These are phyloP conservation scores for Cylloceria caligata DNA, from an alignment of 2,888 invertebrate genomes.

Conservation along the genomic window DNA sequence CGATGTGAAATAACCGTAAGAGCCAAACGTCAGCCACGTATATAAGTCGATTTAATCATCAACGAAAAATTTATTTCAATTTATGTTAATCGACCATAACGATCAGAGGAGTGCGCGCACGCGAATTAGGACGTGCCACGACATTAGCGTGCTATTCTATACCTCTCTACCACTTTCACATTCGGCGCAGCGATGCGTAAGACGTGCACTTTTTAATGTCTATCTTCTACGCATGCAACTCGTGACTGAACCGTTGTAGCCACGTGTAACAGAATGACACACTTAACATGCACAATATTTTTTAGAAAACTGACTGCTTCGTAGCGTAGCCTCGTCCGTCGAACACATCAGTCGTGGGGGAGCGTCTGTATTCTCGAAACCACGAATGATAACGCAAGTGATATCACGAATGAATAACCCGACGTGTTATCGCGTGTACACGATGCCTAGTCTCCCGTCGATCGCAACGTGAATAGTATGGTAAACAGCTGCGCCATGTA, in stretches of 20 bases:
- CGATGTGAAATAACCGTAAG: neutral
- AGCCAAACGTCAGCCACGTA: neutral
- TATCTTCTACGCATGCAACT: neutral
- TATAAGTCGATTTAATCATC: neutral
- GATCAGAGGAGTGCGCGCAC: slow-evolving; percentile 11
- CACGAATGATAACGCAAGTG: slow-evolving; percentile 29
- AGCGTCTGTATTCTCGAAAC: slow-evolving; percentile 10
- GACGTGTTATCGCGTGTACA: slow-evolving; percentile 47
- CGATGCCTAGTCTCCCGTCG: slow-evolving; percentile 32
- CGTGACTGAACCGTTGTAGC: neutral
- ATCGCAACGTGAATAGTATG: slow-evolving; percentile 22
- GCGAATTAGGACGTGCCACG: slow-evolving; percentile 9
- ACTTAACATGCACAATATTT: neutral
- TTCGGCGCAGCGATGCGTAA: slow-evolving; percentile 4
- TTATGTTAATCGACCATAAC: slow-evolving; percentile 16
- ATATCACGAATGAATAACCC: slow-evolving; percentile 44
- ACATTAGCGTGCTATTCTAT: neutral
- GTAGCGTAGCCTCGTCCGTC: neutral
- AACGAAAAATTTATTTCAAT: neutral
- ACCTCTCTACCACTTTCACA: slow-evolving; percentile 25
- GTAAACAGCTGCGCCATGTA: slow-evolving; percentile 23
- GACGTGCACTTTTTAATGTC: neutral
- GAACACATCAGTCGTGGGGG: neutral
- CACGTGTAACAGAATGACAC: neutral
- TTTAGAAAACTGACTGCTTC: neutral